Base-by-base conservation (phyloP, 2,113 vertebrate species). In the Poecile atricapillus region DNA sequence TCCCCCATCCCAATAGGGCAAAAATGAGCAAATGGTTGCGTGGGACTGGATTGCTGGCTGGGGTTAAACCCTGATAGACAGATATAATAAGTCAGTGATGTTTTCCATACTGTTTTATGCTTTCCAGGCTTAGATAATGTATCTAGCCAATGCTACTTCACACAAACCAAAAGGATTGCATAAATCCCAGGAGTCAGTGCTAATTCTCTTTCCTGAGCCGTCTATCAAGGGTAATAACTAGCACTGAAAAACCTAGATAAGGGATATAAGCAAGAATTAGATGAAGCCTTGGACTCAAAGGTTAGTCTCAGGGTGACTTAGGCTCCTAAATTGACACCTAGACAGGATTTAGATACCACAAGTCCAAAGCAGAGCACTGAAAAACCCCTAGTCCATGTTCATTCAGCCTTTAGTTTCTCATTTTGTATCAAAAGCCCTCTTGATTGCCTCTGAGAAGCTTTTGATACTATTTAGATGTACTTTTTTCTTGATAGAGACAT, bases 1-100 rank as follows among this genome's bases (percentile, higher is more conserved):
- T 75, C 11, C 15, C 9, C 3, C 5, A 24, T 30, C 16, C 14
- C 2, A 0, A 7, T 0, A 39, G 0, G 3, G 13, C 5, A 2
- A 33, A 67, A 39, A 9, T 25, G 16, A 53, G 28, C 3, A 53
- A 28, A 58, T 17, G 11, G 5, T 7, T 31, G 9, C 47, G 20
- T 75, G 46, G 16, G 20, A 53, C 11, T 10, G 11, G 53, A 11
- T 17, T 75, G 3, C 28, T 82, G 39, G 9, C 14, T 75, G 14
- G 30, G 13, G 3, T 83, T 75, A 75, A 53, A 47, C 9, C 24
- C 12, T 39, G 30, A 35, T 6, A 35, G 11, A 12, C 22, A 91
- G 7, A 41, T 49, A 16, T 1, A 41, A 3, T n/a, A 43, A 62
- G 11, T 81, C 31, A 39, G 31, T 69, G 7, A 3, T 78, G 10